Percentiles rank a stretch among this genome's conserved stretches.
These are phyloP conservation scores for Pseudoatta argentina DNA, from an alignment of 1,140 invertebrate genomes.

Conservation along the genomic window DNA sequence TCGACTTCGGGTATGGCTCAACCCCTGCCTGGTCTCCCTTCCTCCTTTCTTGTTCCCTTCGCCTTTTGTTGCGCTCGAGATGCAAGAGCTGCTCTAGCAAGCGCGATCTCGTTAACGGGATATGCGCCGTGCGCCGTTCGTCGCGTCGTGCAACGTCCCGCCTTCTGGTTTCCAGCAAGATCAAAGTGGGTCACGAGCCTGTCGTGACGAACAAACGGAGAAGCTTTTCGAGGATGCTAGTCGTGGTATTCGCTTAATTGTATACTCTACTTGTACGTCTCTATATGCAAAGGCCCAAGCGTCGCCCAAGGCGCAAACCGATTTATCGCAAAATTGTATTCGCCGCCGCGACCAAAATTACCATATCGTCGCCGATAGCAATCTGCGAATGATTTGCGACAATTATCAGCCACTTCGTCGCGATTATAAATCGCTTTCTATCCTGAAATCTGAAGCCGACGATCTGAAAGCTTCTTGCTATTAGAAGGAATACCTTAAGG, in stretches of 20 bases:
- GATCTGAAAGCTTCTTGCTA: too few relatives aligned
- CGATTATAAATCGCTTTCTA: not conserved
- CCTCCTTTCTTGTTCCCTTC: not conserved
- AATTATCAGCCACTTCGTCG: constrained; percentile 5
- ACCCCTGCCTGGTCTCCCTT: not conserved
- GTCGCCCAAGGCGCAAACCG: constrained; percentile 43
- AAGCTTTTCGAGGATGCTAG: constrained; percentile 41
- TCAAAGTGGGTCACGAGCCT: constrained; percentile 36
- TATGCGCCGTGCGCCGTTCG: constrained; percentile 41
- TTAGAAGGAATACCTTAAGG: not conserved
- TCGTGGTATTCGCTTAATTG: constrained; percentile 57
- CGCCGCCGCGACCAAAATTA: not conserved
- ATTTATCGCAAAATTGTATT: constrained; percentile 43
- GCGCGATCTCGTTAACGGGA: constrained; percentile 62
- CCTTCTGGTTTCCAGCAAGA: constrained; percentile 45
- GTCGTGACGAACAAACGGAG: constrained; percentile 52
- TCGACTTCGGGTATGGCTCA: constrained; percentile 2
- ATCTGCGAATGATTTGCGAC: not conserved
- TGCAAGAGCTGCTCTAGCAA: constrained; percentile 44
- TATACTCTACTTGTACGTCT: constrained; percentile 55
- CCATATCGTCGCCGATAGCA: not conserved
- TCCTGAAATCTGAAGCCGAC: not conserved
- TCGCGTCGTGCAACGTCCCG: constrained; percentile 30
- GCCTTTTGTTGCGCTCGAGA: constrained; percentile 48
- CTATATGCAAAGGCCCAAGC: not conserved